These are phyloP conservation scores for Macroramphosus scolopax DNA, from an alignment of 2,797 vertebrate species.

Conservation along the genomic window DNA sequence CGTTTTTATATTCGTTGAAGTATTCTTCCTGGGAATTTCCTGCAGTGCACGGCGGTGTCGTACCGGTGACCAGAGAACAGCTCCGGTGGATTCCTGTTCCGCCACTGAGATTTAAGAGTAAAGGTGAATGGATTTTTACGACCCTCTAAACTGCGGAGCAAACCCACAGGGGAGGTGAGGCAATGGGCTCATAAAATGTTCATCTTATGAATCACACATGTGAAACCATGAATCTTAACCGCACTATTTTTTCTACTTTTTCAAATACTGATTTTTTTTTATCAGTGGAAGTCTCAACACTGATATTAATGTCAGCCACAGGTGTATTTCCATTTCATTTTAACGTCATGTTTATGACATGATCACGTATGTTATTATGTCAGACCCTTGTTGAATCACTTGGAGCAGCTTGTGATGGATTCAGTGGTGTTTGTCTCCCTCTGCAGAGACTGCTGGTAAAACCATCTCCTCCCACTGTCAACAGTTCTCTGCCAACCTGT, in stretches of 20 bases:
- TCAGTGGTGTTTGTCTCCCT: slow-evolving; percentile 30
- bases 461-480: too few relatives aligned
- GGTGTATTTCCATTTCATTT: neutral
- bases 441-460: too few relatives aligned
- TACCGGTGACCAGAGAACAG: slow-evolving; percentile 1
- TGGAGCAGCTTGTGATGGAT: too few relatives aligned
- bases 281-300: too few relatives aligned
- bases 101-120: slow-evolving; percentile 21
- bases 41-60: too few relatives aligned
- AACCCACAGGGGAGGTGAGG: slow-evolving; percentile 7
- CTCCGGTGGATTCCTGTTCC: slow-evolving; percentile 25
- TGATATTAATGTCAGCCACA: too few relatives aligned
- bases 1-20: too few relatives aligned
- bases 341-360: neutral
- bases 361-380: neutral
- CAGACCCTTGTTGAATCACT: too few relatives aligned
- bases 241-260: neutral
- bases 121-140: slow-evolving; percentile 25
- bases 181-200: neutral
- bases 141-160: too few relatives aligned
- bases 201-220: slow-evolving; percentile 1
- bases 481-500: too few relatives aligned
- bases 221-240: slow-evolving; percentile 10
- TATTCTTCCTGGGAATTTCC: too few relatives aligned
- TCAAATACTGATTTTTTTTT: too few relatives aligned